These are phyloP conservation scores for Cheilosia variabilis DNA, from an alignment of 2,888 invertebrate species.

Conservation along the genomic window DNA sequence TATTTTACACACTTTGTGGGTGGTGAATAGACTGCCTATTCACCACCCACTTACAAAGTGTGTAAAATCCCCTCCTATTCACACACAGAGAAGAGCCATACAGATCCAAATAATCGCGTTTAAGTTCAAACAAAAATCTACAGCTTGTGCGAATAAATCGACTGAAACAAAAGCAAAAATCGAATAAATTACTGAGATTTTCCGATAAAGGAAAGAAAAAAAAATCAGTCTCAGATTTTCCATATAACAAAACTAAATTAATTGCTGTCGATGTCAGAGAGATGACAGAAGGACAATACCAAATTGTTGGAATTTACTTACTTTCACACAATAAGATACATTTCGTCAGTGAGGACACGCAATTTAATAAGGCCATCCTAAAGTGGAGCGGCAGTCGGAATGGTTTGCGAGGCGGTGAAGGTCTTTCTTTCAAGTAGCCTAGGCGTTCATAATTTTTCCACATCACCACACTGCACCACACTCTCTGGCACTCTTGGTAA, in stretches of 20 bases:
- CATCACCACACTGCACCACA: not conserved
- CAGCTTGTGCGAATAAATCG: not conserved
- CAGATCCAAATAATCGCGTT: too few relatives aligned
- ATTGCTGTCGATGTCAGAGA: not conserved
- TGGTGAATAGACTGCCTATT: too few relatives aligned
- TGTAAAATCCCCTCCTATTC: too few relatives aligned
- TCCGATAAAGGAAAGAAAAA: slow-evolving; percentile 3
- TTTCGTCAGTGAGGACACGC: not conserved
- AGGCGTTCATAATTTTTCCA: not conserved
- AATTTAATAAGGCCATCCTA: not conserved
- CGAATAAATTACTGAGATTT: not conserved
- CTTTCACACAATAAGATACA: not conserved
- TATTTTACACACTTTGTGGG: too few relatives aligned
- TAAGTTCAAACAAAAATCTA: not conserved
- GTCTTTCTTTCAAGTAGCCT: not conserved
- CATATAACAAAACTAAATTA: slow-evolving; percentile 6
- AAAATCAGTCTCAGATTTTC: slow-evolving; percentile 18
- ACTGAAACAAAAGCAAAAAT: not conserved
- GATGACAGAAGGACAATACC: not conserved
- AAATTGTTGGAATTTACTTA: not conserved
- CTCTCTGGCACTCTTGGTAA: slow-evolving; percentile 20
- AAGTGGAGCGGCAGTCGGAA: not conserved
- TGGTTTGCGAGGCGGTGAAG: not conserved
- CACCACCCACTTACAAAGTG: too few relatives aligned
- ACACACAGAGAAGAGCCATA: too few relatives aligned